These are phyloP conservation scores for Oncorhynchus nerka DNA, from an alignment of 2,113 vertebrate species.

Conservation along the genomic window DNA sequence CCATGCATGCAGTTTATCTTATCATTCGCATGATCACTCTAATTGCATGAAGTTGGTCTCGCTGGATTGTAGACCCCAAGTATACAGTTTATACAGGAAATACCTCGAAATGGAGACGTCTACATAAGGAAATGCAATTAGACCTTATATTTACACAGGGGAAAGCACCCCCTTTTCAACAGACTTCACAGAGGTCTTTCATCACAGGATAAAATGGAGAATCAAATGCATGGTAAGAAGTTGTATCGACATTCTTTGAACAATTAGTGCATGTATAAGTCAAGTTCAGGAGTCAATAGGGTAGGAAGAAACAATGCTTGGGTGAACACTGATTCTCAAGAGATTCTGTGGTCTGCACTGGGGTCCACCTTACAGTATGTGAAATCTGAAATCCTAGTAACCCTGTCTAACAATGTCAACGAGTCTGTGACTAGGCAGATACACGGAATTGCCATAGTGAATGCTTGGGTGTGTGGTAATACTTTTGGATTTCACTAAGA, in stretches of 20 bases:
- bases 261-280: background rate
- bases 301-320: background rate
- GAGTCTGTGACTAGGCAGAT: background rate
- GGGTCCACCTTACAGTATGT: background rate
- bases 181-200: background rate
- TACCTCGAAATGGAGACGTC: background rate
- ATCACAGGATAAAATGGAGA: background rate
- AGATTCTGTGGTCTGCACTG: background rate
- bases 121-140: conserved; percentile 21
- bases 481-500: conserved; percentile 57
- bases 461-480: background rate
- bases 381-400: conserved; percentile 34
- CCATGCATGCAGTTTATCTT: background rate
- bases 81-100: conserved; percentile 16
- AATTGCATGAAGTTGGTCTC: background rate
- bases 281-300: background rate
- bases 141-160: background rate
- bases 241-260: background rate
- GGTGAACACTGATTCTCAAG: background rate
- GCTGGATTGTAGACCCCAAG: background rate
- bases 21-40: background rate
- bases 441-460: background rate
- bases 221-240: background rate
- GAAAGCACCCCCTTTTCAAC: background rate
- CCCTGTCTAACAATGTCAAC: conserved; percentile 3